A percentile compares a stretch with the other conserved stretches of the same genome.
These are phyloP conservation scores for Drosophila ogumai DNA, from an alignment of 1,140 invertebrate genomes.

Conservation along the genomic window DNA sequence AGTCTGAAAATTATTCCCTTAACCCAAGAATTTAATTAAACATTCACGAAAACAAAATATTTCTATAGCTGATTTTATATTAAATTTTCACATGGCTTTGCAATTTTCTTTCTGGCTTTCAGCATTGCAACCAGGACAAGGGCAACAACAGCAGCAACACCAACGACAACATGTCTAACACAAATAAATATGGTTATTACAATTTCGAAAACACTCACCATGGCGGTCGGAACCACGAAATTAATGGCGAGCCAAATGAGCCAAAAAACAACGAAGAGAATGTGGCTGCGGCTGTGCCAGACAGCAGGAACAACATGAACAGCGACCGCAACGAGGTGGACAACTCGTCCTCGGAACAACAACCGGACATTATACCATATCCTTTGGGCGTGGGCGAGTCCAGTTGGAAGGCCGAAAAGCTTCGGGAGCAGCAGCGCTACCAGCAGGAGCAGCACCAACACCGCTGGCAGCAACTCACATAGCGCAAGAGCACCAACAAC, in stretches of 20 bases:
- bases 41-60: slow-evolving; percentile 13
- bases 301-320: slow-evolving; percentile 19
- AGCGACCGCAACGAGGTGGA: slow-evolving; percentile 50
- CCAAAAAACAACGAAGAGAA: slow-evolving; percentile 22
- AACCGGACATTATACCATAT: slow-evolving; percentile 82
- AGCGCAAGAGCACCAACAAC: slow-evolving; percentile 33
- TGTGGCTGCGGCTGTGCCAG: slow-evolving; percentile 13
- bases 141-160: slow-evolving; percentile 27
- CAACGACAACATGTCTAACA: slow-evolving; percentile 48
- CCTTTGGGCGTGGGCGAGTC: slow-evolving; percentile 69
- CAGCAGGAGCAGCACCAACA: slow-evolving; percentile 39
- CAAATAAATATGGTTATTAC: slow-evolving; percentile 51
- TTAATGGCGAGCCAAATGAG: slow-evolving; percentile 63
- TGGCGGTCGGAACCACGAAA: slow-evolving; percentile 39
- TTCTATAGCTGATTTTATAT: slow-evolving; percentile 43
- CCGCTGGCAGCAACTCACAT: slow-evolving; percentile 61
- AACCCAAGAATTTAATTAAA: slow-evolving; percentile 47
- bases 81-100: slow-evolving; percentile 19
- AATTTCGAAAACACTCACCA: slow-evolving; percentile 55
- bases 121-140: slow-evolving; percentile 55
- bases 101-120: slow-evolving; percentile 2
- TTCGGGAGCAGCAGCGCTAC: slow-evolving; percentile 42
- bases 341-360: slow-evolving; percentile 68
- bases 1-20: background rate
- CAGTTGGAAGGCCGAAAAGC: slow-evolving; percentile 65